phyloP scores from a whole-genome alignment of 2,888 invertebrate genomes.

The Philereme transversata region DNA sequence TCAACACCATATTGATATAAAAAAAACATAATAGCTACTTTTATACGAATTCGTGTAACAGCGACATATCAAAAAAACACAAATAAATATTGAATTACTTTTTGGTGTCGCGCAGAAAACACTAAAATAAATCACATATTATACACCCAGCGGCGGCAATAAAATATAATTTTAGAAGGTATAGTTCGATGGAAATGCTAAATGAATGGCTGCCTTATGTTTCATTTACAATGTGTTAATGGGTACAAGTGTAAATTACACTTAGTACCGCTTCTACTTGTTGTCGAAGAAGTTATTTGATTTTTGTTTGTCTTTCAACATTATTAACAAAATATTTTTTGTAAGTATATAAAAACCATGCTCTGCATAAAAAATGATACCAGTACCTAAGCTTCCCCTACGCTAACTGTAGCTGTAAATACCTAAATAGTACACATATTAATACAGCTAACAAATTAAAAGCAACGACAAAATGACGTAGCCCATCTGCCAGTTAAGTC shows the following conservation, averaged over 20 bases:
- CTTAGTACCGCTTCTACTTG: neutral
- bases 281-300: too few species aligned
- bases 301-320: too few species aligned
- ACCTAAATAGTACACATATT: too few species aligned
- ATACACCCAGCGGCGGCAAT: slow-evolving; percentile 3
- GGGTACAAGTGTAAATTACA: slow-evolving; percentile 11
- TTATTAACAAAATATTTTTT: too few species aligned
- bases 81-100: neutral
- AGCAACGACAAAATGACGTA: slow-evolving; percentile 15
- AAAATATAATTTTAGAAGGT: slow-evolving; percentile 15
- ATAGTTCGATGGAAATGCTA: slow-evolving; percentile 10
- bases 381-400: too few species aligned
- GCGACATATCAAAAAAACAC: too few species aligned
- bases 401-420: too few species aligned
- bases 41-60: too few species aligned
- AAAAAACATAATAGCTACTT: neutral
- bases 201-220: slow-evolving; percentile 12
- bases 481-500: slow-evolving; percentile 18
- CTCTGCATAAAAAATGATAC: too few species aligned
- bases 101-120: slow-evolving; percentile 15
- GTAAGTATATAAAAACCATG: too few species aligned
- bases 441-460: slow-evolving; percentile 6
- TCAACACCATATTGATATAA: slow-evolving; percentile 10
- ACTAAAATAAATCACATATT: slow-evolving; percentile 18
- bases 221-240: slow-evolving; percentile 26